Evolutionary conservation across 2,113 vertebrate species (phyloP), one percentile per base, ranked within the genome.

Genomic region (Leucosticte australis): DNA sequence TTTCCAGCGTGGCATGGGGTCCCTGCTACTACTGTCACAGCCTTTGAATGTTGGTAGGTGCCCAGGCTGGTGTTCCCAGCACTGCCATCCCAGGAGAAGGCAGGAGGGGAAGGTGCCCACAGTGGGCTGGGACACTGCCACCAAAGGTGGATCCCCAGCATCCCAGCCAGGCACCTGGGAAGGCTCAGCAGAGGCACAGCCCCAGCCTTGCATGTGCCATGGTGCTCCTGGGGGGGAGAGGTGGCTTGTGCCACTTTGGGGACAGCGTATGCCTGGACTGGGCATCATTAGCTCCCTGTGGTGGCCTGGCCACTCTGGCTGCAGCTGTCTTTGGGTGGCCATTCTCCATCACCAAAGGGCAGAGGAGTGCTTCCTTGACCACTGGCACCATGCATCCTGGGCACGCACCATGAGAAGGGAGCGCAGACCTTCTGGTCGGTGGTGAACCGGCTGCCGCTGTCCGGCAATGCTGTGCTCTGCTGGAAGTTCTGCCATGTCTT

Each of bases 401-500:
- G 99, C 71, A 99, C 99, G 1, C 99, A 99, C 97, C 99, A 99
- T 23, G 99, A 99, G 96, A 99, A 99, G 90, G 99, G 99, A 7
- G 99, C 99, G 0, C 99, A 99, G 97, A 99, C 99, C 23, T 99
- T 99, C 95, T 99, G 99, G 99, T 98, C 98, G 0, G 98, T 98
- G 1, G 98, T 99, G 97, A 99, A 99, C 97, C 98, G 99, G 5
- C 98, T 99, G 82, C 99, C 99, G 0, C 98, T 99, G 57, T 99
- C 99, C 2, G 99, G 99, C 98, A 99, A 99, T 1, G 99, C 99
- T 0, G 99, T 99, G 85, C 98, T 99, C 71, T 99, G 99, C 97
- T 99, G 99, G 99, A 99, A 99, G 97, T 99, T 99, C 98, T 99
- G 99, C 98, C 99, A 99, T 0, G 99, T 99, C 94, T 99, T 99